Evolutionary conservation across 2,888 invertebrate species (phyloP).

Genomic region (Choristoneura rosaceana): DNA sequence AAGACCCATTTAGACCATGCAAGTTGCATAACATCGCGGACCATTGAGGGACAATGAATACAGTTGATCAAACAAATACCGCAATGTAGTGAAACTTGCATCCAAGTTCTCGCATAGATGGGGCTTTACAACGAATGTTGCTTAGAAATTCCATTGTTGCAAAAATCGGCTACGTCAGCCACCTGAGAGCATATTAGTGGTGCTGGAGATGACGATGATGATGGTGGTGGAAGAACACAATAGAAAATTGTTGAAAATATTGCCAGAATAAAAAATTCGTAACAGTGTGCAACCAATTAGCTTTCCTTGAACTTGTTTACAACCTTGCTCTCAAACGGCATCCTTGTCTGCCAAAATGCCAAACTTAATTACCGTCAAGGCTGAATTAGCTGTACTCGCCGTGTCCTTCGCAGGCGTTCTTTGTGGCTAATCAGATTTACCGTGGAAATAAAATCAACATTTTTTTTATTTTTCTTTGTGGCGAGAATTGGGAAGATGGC

Average conservation of each 20-base stretch:
- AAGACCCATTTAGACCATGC: too few relatives aligned
- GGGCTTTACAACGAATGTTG: too few relatives aligned
- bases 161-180: too few relatives aligned
- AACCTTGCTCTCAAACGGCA: background rate
- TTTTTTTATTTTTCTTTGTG: background rate
- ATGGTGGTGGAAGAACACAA: too few relatives aligned
- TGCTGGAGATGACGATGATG: too few relatives aligned
- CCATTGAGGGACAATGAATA: too few relatives aligned
- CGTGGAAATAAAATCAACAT: background rate
- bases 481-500: background rate
- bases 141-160: too few relatives aligned
- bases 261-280: background rate
- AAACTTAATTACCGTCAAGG: conserved; percentile 23
- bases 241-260: background rate
- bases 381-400: conserved; percentile 1
- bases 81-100: too few relatives aligned
- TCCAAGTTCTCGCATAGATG: too few relatives aligned
- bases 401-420: background rate
- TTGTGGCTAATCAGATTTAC: background rate
- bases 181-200: too few relatives aligned
- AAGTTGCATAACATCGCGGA: too few relatives aligned
- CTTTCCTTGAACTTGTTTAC: background rate
- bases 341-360: conserved; percentile 3
- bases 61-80: too few relatives aligned
- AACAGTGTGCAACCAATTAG: background rate